Conservation (phyloP, 2,888 invertebrate genomes). For the Eledone cirrhosa region DNA sequence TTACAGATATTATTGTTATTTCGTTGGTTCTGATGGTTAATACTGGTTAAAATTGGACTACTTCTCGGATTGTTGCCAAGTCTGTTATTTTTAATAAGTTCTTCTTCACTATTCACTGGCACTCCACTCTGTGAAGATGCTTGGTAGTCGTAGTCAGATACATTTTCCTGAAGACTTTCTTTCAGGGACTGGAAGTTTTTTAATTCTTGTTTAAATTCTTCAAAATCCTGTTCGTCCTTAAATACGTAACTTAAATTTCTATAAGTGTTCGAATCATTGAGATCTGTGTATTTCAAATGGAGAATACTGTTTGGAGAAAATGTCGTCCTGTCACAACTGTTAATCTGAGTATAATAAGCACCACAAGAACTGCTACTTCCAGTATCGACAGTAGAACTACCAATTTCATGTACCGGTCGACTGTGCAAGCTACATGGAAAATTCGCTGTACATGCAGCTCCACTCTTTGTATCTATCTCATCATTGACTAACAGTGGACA, state of each 20-base stretch:
- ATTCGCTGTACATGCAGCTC: too few species aligned
- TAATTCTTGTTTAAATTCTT: conserved; percentile 58
- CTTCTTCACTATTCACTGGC: neutral
- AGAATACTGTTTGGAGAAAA: conserved; percentile 36
- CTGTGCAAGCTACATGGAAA: too few species aligned
- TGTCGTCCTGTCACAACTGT: conserved; percentile 3
- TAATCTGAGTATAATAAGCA: neutral
- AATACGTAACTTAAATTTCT: conserved; percentile 52
- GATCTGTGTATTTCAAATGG: conserved; percentile 40
- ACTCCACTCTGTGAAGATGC: neutral
- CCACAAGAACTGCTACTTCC: neutral
- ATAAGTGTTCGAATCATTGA: conserved; percentile 42
- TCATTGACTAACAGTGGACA: too few species aligned
- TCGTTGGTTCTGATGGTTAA: neutral
- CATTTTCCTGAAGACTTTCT: neutral
- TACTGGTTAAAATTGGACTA: neutral
- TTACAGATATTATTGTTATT: neutral
- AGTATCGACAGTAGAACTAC: too few species aligned
- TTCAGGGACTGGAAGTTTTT: conserved; percentile 43
- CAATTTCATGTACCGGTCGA: too few species aligned
- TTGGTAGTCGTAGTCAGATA: neutral
- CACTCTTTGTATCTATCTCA: too few species aligned
- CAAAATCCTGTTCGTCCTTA: conserved; percentile 56
- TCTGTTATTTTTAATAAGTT: neutral
- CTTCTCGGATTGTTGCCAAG: neutral